A percentile compares a stretch with the other conserved stretches of the same genome.
Evolutionary conservation across 2,797 vertebrate genomes (phyloP).

Genomic region (Periophthalmus magnuspinnatus): DNA sequence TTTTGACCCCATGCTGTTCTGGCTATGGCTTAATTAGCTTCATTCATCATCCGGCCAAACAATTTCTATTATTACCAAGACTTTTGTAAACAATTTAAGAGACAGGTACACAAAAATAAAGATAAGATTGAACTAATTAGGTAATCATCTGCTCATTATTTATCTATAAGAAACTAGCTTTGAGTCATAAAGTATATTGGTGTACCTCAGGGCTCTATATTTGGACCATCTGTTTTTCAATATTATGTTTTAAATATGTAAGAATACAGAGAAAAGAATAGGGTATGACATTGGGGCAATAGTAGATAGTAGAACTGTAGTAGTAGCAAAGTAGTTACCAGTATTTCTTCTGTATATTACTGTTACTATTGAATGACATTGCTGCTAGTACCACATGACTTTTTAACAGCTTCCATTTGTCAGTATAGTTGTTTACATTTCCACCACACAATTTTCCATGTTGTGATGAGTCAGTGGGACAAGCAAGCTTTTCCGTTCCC

Average conservation of each 20-base stretch:
- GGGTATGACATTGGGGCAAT: too few species aligned
- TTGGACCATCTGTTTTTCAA: background rate
- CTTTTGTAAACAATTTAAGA: constrained; percentile 1
- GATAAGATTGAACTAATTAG: background rate
- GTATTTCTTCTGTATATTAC: too few species aligned
- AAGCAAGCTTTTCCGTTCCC: constrained; percentile 34
- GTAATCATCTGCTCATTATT: background rate
- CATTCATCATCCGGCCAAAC: background rate
- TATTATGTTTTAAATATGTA: too few species aligned
- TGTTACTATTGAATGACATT: background rate
- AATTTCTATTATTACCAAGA: background rate
- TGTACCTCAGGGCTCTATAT: background rate
- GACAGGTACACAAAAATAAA: background rate
- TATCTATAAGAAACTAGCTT: background rate
- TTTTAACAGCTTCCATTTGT: background rate
- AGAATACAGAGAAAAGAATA: too few species aligned
- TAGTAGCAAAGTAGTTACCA: too few species aligned
- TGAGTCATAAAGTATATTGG: background rate
- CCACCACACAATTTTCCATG: constrained; percentile 1
- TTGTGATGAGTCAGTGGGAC: constrained; percentile 60
- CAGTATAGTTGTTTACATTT: background rate
- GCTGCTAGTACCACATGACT: background rate
- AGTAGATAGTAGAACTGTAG: too few species aligned
- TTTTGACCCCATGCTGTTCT: constrained; percentile 4
- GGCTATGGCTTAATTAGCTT: background rate